A percentile compares a stretch with the other conserved stretches of the same genome.
Evolutionary conservation across 2,113 vertebrate species (phyloP).

Genomic region (Stegostoma tigrinum): DNA sequence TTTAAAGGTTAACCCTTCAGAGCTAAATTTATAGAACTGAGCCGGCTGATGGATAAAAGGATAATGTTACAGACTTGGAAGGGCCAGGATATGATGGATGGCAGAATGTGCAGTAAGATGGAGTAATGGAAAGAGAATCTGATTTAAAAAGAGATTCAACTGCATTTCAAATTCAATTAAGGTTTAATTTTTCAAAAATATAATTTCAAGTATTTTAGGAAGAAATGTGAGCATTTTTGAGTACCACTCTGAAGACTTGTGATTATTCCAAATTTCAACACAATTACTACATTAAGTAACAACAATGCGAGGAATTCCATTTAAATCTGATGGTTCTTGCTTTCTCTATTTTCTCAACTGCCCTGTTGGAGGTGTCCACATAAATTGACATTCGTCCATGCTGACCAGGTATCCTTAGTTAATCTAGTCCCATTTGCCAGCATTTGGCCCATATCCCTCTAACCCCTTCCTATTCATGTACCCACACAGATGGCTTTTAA

Average conservation of each 20-base stretch:
- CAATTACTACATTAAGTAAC: background rate
- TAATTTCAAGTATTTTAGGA: background rate
- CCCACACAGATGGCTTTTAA: no score
- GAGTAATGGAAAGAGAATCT: background rate
- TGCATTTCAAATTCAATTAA: background rate
- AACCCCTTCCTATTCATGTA: no score
- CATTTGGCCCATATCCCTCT: no score
- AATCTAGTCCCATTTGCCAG: no score
- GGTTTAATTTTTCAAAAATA: background rate
- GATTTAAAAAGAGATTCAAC: conserved; percentile 22
- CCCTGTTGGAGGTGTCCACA: background rate
- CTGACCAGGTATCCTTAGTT: no score
- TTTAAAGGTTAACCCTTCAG: conserved; percentile 32
- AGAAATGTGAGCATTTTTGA: background rate
- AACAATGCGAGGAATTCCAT: background rate
- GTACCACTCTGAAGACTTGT: background rate
- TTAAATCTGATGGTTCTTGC: background rate
- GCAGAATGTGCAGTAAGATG: background rate
- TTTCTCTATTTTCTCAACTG: background rate
- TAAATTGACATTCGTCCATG: no score
- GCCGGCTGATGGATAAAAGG: background rate
- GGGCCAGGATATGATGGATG: background rate
- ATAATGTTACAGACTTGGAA: conserved; percentile 6
- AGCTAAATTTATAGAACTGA: conserved; percentile 26
- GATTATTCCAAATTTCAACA: background rate